Base-by-base conservation (phyloP, 1,140 invertebrate species). In the Mizuhopecten yessoensis region DNA sequence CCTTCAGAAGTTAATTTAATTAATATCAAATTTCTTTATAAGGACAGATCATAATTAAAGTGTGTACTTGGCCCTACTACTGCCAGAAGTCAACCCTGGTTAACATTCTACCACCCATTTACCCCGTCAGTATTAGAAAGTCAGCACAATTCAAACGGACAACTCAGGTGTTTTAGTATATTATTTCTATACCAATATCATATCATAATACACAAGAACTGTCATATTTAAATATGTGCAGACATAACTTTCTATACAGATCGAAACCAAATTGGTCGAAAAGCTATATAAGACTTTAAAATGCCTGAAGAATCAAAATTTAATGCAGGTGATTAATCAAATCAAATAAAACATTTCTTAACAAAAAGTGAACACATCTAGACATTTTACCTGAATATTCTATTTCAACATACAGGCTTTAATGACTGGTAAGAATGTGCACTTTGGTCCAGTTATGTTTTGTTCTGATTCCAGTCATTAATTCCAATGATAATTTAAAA, bases 1-100 rank as follows among this genome's bases (percentile, higher is more conserved):
- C n/a, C 57, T 75, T 75, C 57, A 75, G 57, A 75, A 29, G 57
- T 75, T 75, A 75, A 75, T 75, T 29, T 29, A 75, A 75, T 75
- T 75, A 75, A 75, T 75, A 75, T 75, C 57, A 75, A 75, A 75
- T 75, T 29, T 29, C 57, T n/a, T 75, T 75, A 75, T 5, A 75
- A 75, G 57, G 57, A 13, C 57, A 75, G n/a, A 75, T 75, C 23
- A 5, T 29, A n/a, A 75, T 75, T 75, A 29, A 45, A 75, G 57
- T 29, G n/a, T 75, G 57, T 75, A 75, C 57, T 75, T 5, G 57
- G 57, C 3, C 57, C 57, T 75, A 75, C 57, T 75, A 75, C 2
- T 1, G n/a, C 7, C 5, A 7, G 57, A 5, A n/a, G 57, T 29
- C 57, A 5, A 17, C 0, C n/a, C n/a, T 75, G 57, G 57, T 23